These are phyloP conservation scores for Ericerus pela DNA, from an alignment of 1,140 invertebrate genomes.

Conservation along the genomic window DNA sequence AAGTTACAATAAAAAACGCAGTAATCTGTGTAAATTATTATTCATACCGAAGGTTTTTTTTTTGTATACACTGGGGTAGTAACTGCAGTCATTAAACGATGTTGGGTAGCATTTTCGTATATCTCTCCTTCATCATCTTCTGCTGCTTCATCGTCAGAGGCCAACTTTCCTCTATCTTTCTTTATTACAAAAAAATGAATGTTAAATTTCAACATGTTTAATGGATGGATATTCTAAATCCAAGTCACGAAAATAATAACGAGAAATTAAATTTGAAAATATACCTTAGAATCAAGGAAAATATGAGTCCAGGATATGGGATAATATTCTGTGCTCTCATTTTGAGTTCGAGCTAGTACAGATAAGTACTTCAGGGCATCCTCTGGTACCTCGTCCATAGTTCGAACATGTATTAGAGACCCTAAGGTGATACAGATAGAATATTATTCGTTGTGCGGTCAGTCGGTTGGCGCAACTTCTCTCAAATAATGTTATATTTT, in stretches of 20 bases:
- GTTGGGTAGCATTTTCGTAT: background rate
- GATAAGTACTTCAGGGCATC: constrained; percentile 85
- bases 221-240: background rate
- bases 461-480: background rate
- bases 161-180: background rate
- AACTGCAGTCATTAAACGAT: background rate
- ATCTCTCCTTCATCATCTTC: background rate
- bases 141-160: background rate
- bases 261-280: constrained; percentile 14
- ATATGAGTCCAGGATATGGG: constrained; percentile 78
- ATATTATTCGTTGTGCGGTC: background rate
- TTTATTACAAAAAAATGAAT: background rate
- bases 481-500: background rate
- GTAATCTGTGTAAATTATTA: too few relatives aligned
- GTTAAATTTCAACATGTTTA: background rate
- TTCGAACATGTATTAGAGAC: constrained; percentile 81
- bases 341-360: constrained; percentile 74
- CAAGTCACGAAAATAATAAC: background rate
- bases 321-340: constrained; percentile 56
- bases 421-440: too few relatives aligned
- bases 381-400: constrained; percentile 81
- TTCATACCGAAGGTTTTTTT: too few relatives aligned
- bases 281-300: constrained; percentile 69
- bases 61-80: background rate
- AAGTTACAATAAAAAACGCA: too few relatives aligned